These are phyloP conservation scores for Onychostoma macrolepis DNA, from an alignment of 2,113 vertebrate genomes.

Conservation along the genomic window DNA sequence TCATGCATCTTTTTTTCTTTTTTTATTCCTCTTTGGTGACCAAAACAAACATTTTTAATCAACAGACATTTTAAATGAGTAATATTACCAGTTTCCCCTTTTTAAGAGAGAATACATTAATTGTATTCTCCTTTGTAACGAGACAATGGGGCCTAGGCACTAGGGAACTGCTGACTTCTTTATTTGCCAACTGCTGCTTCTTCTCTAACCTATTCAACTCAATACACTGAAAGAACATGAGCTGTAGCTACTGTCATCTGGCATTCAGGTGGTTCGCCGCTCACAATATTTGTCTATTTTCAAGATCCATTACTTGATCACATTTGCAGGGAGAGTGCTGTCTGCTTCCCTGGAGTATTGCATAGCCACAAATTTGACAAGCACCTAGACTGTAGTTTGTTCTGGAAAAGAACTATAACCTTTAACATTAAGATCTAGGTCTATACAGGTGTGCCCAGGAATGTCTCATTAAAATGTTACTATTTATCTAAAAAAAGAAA, in stretches of 20 bases:
- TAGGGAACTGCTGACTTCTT: neutral
- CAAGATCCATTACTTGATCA: constrained; percentile 20
- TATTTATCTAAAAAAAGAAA: no score
- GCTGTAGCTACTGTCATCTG: constrained; percentile 3
- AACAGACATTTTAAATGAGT: neutral
- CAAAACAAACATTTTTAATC: neutral
- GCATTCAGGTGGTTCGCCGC: neutral
- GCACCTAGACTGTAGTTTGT: neutral
- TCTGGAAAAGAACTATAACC: neutral
- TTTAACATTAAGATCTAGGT: neutral
- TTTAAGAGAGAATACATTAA: neutral
- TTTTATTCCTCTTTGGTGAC: neutral
- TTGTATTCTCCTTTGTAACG: neutral
- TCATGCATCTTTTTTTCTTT: neutral
- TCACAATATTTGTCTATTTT: neutral
- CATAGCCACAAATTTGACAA: constrained; percentile 4
- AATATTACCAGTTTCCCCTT: neutral
- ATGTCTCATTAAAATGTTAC: no score
- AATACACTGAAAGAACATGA: neutral
- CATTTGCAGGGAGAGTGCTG: constrained; percentile 3
- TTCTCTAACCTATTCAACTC: constrained; percentile 4
- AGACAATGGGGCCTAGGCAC: neutral
- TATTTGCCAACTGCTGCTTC: neutral
- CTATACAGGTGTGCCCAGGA: no score
- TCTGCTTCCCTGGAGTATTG: constrained; percentile 6